A percentile compares a stretch with the other conserved stretches of the same genome.
Evolutionary conservation across 2,797 vertebrate genomes (phyloP).

Genomic region (Pangasius krempfi): DNA sequence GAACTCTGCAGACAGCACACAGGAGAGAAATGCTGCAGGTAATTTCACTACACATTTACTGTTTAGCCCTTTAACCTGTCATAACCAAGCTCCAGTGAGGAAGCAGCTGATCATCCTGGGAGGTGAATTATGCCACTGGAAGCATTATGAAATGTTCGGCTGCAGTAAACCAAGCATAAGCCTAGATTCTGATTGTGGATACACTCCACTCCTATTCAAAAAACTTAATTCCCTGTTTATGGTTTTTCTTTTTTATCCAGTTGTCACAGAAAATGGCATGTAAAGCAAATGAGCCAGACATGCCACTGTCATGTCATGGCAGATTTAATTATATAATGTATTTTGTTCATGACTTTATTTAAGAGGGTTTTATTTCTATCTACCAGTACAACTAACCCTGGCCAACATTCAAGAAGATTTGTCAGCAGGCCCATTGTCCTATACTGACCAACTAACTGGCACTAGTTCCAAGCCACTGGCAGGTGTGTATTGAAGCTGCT

Average conservation of each 20-base stretch:
- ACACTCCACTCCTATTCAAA: background rate
- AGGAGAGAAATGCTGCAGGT: slow-evolving; percentile 58
- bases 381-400: slow-evolving; percentile 26
- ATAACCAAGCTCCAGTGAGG: background rate
- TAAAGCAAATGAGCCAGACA: background rate
- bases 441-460: slow-evolving; percentile 30
- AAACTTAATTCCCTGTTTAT: background rate
- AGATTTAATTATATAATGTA: background rate
- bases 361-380: slow-evolving; percentile 6
- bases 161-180: background rate
- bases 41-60: background rate
- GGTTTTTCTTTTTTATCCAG: background rate
- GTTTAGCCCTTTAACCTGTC: background rate
- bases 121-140: background rate
- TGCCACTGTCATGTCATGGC: background rate
- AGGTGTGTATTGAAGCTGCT: slow-evolving; percentile 19
- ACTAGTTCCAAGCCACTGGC: slow-evolving; percentile 22
- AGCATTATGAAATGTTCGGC: background rate
- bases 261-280: background rate
- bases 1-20: slow-evolving; percentile 72
- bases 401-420: slow-evolving; percentile 14
- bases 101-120: background rate
- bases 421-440: background rate
- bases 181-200: background rate
- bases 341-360: background rate